Percentiles rank a stretch among this genome's conserved stretches.
These are phyloP conservation scores for Numenius arquata DNA, from an alignment of 2,113 vertebrate species.

Conservation along the genomic window DNA sequence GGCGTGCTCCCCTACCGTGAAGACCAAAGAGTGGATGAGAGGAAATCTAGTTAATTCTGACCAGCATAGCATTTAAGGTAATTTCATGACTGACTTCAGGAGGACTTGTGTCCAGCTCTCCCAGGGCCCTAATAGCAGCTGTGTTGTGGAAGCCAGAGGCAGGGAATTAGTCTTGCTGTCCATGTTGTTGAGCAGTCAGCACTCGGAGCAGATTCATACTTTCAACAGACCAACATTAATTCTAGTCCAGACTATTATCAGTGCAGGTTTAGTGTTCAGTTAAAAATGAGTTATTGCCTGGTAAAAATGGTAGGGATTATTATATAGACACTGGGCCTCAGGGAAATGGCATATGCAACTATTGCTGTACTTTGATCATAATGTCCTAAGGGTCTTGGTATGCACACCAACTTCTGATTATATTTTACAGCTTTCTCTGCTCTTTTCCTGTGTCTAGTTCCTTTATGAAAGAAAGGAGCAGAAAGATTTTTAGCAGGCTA, in stretches of 20 bases:
- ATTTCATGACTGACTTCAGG: background rate
- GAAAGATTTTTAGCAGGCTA: background rate
- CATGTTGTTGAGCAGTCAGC: background rate
- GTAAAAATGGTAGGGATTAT: constrained; percentile 4
- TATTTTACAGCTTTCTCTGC: constrained; percentile 37
- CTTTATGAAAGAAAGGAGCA: background rate
- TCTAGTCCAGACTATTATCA: background rate
- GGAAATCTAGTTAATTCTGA: background rate
- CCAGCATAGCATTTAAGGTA: background rate
- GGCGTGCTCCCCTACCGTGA: background rate
- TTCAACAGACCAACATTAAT: background rate
- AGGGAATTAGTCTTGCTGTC: background rate
- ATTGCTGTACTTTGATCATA: constrained; percentile 38
- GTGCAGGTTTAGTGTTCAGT: background rate
- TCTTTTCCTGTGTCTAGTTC: background rate
- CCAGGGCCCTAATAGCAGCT: background rate
- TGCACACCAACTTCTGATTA: constrained; percentile 7
- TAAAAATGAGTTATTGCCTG: constrained; percentile 5
- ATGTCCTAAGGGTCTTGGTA: background rate
- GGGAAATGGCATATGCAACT: background rate
- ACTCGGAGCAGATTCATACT: background rate
- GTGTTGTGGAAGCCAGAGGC: background rate
- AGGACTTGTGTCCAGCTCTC: background rate
- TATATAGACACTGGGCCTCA: background rate
- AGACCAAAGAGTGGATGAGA: background rate